Percentiles rank a stretch among this genome's conserved stretches.
Conservation (phyloP, 1,140 invertebrate genomes). For the Octopus sinensis region DNA sequence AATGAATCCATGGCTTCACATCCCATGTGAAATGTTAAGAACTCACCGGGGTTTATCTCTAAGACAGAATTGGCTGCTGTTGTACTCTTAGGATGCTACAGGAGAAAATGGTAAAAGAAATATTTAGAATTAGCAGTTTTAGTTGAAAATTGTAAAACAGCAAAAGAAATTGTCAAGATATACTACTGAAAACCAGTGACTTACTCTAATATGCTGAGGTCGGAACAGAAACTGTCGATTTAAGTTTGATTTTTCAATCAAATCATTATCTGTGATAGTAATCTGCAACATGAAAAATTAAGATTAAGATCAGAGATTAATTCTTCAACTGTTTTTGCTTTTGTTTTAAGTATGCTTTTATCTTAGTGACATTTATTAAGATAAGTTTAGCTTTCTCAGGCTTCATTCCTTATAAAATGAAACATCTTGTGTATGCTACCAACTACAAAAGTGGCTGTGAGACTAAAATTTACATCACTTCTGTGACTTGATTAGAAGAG, state of each 20-base stretch:
- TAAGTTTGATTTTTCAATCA: slow-evolving; percentile 97
- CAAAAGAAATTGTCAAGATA: no score
- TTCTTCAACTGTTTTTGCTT: background rate
- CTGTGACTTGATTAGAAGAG: no score
- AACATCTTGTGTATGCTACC: no score
- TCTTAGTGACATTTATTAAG: no score
- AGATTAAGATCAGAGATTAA: background rate
- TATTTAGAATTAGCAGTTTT: background rate
- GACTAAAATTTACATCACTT: no score
- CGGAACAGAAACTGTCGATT: slow-evolving; percentile 98
- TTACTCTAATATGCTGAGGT: slow-evolving; percentile 58
- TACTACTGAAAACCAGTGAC: background rate
- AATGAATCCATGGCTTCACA: no score
- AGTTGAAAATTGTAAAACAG: no score
- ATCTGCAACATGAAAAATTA: slow-evolving; percentile 36
- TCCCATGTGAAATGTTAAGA: no score
- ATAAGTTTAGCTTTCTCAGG: no score
- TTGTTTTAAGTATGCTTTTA: background rate
- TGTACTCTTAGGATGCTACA: slow-evolving; percentile 56
- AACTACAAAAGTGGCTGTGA: no score
- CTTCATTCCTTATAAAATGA: no score
- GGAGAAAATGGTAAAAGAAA: slow-evolving; percentile 10
- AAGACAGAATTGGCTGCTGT: slow-evolving; percentile 50
- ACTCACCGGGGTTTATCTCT: slow-evolving; percentile 54
- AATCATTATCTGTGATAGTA: slow-evolving; percentile 93